Percentiles rank a stretch among this genome's conserved stretches.
Conservation (phyloP, 2,113 vertebrate genomes). For the Dipodomys spectabilis region DNA sequence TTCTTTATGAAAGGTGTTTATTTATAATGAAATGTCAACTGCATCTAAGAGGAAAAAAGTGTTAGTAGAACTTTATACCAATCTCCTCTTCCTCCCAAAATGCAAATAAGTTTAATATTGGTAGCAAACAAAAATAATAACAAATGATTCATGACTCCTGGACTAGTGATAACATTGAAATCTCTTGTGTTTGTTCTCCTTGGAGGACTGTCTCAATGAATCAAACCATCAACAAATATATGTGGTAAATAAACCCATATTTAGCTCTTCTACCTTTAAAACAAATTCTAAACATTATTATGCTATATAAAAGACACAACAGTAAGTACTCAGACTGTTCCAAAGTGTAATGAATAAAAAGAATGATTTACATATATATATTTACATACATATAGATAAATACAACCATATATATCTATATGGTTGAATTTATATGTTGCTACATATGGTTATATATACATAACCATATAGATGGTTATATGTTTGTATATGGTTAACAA, state of each 20-base stretch:
- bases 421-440: no score
- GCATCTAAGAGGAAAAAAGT: not conserved
- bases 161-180: not conserved
- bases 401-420: no score
- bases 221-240: constrained; percentile 48
- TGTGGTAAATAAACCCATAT: constrained; percentile 15
- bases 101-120: constrained; percentile 56
- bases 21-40: not conserved
- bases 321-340: not conserved
- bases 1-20: not conserved
- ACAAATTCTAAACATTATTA: constrained; percentile 24
- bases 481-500: not conserved
- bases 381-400: no score
- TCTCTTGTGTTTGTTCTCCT: not conserved
- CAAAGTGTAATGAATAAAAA: not conserved
- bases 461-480: no score
- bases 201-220: constrained; percentile 34
- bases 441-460: no score
- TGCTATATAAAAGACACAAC: not conserved
- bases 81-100: not conserved
- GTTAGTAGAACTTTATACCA: constrained; percentile 8
- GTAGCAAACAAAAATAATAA: constrained; percentile 27
- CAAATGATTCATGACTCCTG: constrained; percentile 30
- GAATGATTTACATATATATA: no score
- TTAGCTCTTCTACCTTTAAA: constrained; percentile 23